Conservation (phyloP, 2,113 vertebrate species). For the Callithrix jacchus region DNA sequence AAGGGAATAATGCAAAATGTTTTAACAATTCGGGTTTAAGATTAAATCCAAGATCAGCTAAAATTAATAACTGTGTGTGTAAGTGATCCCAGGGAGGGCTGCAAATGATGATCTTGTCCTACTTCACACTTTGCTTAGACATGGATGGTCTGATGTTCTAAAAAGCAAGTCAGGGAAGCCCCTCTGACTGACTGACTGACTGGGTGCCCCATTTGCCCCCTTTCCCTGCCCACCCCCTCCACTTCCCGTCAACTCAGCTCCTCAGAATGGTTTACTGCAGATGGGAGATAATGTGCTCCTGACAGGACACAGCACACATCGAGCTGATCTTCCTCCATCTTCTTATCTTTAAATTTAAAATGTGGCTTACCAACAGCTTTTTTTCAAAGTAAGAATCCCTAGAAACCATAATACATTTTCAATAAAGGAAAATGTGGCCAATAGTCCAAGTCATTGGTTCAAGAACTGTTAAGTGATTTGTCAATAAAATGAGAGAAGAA, state of each 20-base stretch:
- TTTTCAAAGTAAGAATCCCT: neutral
- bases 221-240: too few species aligned
- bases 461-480: neutral
- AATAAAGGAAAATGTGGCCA: neutral
- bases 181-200: too few species aligned
- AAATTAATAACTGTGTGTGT: neutral
- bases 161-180: neutral
- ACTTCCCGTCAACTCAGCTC: too few species aligned
- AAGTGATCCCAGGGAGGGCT: neutral
- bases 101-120: too few species aligned
- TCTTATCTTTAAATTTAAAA: neutral
- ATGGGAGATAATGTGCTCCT: rapidly evolving
- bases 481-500: neutral
- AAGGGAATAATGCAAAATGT: neutral
- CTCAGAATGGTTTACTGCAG: too few species aligned
- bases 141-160: rapidly evolving
- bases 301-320: neutral
- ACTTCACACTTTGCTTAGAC: too few species aligned
- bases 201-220: too few species aligned
- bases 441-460: neutral
- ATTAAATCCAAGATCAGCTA: neutral
- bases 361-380: neutral
- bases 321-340: neutral
- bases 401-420: neutral
- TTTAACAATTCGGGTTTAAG: neutral